Conservation (phyloP, 2,888 invertebrate genomes). For the Cerastoderma edule region DNA sequence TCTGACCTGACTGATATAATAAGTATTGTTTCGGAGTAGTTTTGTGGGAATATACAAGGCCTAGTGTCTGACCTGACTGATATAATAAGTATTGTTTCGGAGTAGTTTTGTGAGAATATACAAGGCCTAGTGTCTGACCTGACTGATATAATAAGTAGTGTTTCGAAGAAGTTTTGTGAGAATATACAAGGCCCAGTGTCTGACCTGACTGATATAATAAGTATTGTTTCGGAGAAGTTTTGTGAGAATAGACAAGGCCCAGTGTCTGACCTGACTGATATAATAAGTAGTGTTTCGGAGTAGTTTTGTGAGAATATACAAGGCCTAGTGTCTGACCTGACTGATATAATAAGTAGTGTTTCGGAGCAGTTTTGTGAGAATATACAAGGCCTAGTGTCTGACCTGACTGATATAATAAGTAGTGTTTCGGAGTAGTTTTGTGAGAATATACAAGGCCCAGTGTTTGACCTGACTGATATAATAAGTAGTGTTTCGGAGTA, state of each 20-base stretch:
- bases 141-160: slow-evolving; percentile 29
- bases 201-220: slow-evolving; percentile 28
- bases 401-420: slow-evolving; percentile 27
- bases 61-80: slow-evolving; percentile 12
- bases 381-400: slow-evolving; percentile 26
- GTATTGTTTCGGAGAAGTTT: slow-evolving; percentile 21
- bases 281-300: slow-evolving; percentile 31
- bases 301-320: slow-evolving; percentile 19
- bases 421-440: slow-evolving; percentile 20
- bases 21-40: slow-evolving; percentile 26
- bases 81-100: slow-evolving; percentile 31
- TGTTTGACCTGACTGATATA: slow-evolving; percentile 24
- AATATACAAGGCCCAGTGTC: slow-evolving; percentile 25
- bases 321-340: slow-evolving; percentile 17
- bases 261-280: slow-evolving; percentile 17
- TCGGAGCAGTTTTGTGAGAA: slow-evolving; percentile 14
- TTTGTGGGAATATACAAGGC: slow-evolving; percentile 22
- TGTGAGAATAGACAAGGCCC: slow-evolving; percentile 19
- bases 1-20: slow-evolving; percentile 24
- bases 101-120: slow-evolving; percentile 17
- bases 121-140: slow-evolving; percentile 20
- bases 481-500: slow-evolving; percentile 29
- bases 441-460: slow-evolving; percentile 18
- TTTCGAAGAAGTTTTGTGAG: slow-evolving; percentile 16
- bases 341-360: slow-evolving; percentile 30